Evolutionary conservation across 2,888 invertebrate genomes (phyloP).

Genomic region (Drosophila monieri): DNA sequence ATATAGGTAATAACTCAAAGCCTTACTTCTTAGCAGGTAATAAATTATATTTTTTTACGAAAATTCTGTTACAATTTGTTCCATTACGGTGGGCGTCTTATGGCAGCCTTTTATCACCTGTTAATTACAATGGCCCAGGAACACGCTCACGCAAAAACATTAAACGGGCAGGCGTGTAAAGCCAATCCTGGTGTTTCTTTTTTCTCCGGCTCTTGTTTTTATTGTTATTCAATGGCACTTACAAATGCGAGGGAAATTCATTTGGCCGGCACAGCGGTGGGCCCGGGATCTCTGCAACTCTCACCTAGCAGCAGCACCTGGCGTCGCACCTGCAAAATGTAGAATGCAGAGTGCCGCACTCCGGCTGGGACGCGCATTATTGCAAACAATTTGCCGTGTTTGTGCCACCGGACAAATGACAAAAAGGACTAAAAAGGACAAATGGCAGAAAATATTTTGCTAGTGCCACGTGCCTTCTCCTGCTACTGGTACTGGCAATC

Average conservation of each 20-base stretch:
- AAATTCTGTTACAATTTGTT: background rate
- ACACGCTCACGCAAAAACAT: slow-evolving; percentile 9
- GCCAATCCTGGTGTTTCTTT: slow-evolving; percentile 38
- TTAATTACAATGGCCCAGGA: slow-evolving; percentile 28
- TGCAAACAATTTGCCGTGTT: slow-evolving; percentile 77
- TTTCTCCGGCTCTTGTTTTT: slow-evolving; percentile 38
- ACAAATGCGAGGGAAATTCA: slow-evolving; percentile 67
- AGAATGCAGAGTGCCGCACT: slow-evolving; percentile 17
- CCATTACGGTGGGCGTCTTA: background rate
- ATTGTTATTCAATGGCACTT: slow-evolving; percentile 52
- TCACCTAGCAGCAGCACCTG: slow-evolving; percentile 11
- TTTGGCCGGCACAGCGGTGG: slow-evolving; percentile 46
- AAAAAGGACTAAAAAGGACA: slow-evolving; percentile 46
- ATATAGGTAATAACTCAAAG: too few relatives aligned
- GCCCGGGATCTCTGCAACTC: background rate
- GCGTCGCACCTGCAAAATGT: slow-evolving; percentile 2
- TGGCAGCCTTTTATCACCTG: slow-evolving; percentile 24
- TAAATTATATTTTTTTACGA: background rate
- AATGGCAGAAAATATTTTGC: slow-evolving; percentile 43
- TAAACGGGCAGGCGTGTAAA: slow-evolving; percentile 28
- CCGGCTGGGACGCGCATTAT: slow-evolving; percentile 74
- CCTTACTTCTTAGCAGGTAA: background rate
- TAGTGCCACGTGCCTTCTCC: background rate
- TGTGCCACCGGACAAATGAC: slow-evolving; percentile 72
- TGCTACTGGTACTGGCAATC: slow-evolving; percentile 58